Evolutionary conservation across 2,797 vertebrate species (phyloP), one percentile per base, ranked within the genome.

Genomic region (Gallinago solitaria): DNA sequence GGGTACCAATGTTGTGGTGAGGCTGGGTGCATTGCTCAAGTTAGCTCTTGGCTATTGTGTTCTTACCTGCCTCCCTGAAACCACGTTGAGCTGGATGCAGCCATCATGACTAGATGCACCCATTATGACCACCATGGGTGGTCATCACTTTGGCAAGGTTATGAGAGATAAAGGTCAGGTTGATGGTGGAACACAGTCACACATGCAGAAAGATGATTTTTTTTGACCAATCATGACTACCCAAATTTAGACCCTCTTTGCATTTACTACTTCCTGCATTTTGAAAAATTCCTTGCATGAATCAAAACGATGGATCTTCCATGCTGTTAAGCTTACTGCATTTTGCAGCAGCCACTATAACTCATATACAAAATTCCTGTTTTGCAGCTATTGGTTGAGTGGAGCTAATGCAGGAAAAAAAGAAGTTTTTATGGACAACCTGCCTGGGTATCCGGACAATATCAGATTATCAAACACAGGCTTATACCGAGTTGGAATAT

Each of bases 391-490:
- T 51, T 98, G 98, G 98, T 87, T 98, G 50, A 97, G 96, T 60
- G 98, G 98, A 21, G 95, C 92, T 24, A 97, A 98, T 59, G 96
- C 97, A 4, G 98, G 98, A 6, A 97, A 89, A 65, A 98, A 96
- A 87, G 98, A 98, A 81, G 68, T 97, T 27, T n/a, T 98, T 90
- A 51, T 97, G 86, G 98, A 98, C 95, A 98, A 98, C 96, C 97
- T 98, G 97, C 97, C 98, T 23, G 98, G 98, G 89, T 98, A 98
- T 90, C 98, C 98, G 1, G 98, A 98, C 97, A 98, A 98, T 97
- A 98, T 98, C 68, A 97, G 98, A 50, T 96, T 96, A 13, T 98
- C 98, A 63, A 95, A 97, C 87, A 97, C 54, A 4, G 93, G 97
- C 15, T 98, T 98, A 3, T 98, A 98, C 90, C 96, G 98, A 88